These are phyloP conservation scores for Coboldia fuscipes DNA, from an alignment of 1,140 invertebrate species.

Conservation along the genomic window DNA sequence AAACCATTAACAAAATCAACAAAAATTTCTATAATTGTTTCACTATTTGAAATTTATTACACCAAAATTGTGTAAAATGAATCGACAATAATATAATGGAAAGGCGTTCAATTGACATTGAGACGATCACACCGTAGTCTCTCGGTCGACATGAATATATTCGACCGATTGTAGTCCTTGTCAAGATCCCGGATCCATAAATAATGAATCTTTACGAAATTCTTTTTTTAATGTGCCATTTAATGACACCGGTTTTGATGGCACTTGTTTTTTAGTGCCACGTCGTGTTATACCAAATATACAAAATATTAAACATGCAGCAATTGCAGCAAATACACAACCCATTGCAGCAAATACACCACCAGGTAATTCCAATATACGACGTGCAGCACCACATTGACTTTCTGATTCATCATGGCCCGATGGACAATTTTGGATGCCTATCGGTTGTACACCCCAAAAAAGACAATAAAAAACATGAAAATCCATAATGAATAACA, in stretches of 20 bases:
- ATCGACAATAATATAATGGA: too few species aligned
- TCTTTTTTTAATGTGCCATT: constrained; percentile 23
- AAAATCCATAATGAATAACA: background rate
- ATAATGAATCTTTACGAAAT: constrained; percentile 29
- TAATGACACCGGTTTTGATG: constrained; percentile 17
- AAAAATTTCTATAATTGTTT: too few species aligned
- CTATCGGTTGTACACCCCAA: constrained; percentile 4
- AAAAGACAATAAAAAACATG: background rate
- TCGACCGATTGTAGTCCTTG: constrained; percentile 69
- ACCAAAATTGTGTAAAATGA: too few species aligned
- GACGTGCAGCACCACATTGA: constrained; percentile 37
- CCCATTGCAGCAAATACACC: constrained; percentile 28
- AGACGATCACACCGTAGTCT: constrained; percentile 67
- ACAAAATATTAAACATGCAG: constrained; percentile 28
- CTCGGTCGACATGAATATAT: constrained; percentile 70
- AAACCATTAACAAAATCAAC: too few species aligned
- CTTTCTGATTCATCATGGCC: constrained; percentile 59
- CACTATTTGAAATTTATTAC: too few species aligned
- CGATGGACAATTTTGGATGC: constrained; percentile 52
- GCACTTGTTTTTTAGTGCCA: constrained; percentile 29
- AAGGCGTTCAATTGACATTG: too few species aligned
- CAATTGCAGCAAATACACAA: constrained; percentile 27
- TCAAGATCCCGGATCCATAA: constrained; percentile 47
- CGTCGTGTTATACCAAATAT: constrained; percentile 25
- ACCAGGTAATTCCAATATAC: constrained; percentile 24